A percentile compares a stretch with the other conserved stretches of the same genome.
Evolutionary conservation across 2,888 invertebrate species (phyloP).

Genomic region (Drosophila anceps): DNA sequence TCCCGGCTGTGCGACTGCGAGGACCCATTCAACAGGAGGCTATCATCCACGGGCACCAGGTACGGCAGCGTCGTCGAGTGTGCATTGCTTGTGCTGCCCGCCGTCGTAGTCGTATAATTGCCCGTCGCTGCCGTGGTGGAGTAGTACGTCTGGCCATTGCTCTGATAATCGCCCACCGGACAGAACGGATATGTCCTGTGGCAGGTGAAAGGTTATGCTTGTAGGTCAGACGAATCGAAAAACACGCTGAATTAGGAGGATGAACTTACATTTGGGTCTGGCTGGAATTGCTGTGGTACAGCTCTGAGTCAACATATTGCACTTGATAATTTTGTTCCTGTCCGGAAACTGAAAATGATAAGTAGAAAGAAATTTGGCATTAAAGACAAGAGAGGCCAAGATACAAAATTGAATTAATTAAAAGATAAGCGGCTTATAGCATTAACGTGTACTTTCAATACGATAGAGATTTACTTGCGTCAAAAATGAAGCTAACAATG

Average conservation of each 20-base stretch:
- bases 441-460: background rate
- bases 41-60: conserved; percentile 90
- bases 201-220: conserved; percentile 9
- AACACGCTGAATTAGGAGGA: background rate
- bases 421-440: background rate
- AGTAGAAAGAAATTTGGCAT: background rate
- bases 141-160: conserved; percentile 88
- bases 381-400: background rate
- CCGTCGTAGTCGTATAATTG: conserved; percentile 86
- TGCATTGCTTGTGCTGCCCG: conserved; percentile 83
- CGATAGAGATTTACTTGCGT: background rate
- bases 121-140: conserved; percentile 86
- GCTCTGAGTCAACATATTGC: conserved; percentile 90
- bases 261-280: conserved; percentile 87
- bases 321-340: conserved; percentile 88
- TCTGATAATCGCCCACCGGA: conserved; percentile 88
- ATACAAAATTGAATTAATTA: no score
- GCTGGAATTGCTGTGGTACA: conserved; percentile 88
- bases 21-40: conserved; percentile 87
- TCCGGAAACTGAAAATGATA: conserved; percentile 82
- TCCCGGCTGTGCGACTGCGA: conserved; percentile 87
- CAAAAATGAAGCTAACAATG: no score
- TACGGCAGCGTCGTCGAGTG: conserved; percentile 86
- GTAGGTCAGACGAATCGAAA: background rate
- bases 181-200: conserved; percentile 92